phyloP scores from a whole-genome alignment of 92 coral and sea anemone species.

The Palythoa caribaeorum region DNA sequence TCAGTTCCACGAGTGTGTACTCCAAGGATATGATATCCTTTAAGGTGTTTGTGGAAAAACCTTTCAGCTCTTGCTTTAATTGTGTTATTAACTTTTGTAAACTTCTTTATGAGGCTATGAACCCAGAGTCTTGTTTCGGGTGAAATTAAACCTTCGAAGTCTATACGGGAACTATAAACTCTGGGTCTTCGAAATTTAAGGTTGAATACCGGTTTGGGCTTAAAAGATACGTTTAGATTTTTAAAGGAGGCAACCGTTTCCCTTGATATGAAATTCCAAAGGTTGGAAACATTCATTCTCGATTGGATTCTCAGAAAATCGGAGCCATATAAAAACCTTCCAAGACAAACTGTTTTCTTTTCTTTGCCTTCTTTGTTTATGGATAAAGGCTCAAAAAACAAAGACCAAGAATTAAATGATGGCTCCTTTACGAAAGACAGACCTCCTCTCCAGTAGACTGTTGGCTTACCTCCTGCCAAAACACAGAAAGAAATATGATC shows the following conservation, averaged over 20 bases:
- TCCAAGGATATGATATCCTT: constrained; percentile 19
- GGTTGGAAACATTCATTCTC: not conserved
- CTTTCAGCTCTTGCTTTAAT: constrained; percentile 1
- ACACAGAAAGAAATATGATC: constrained; percentile 41
- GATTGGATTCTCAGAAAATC: constrained; percentile 12
- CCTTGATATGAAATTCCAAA: not conserved
- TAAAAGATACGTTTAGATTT: not conserved
- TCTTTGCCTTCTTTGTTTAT: not conserved
- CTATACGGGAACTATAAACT: not conserved
- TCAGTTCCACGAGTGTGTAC: constrained; percentile 33
- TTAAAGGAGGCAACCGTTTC: not conserved
- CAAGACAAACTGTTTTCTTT: constrained; percentile 19
- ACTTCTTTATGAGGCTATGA: constrained; percentile 11
- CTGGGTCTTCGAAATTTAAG: constrained; percentile 18
- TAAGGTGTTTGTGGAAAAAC: constrained; percentile 7
- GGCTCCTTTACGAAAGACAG: not conserved
- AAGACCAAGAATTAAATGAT: constrained; percentile 1
- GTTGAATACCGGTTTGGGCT: constrained; percentile 3
- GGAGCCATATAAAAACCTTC: not conserved
- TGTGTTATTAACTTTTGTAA: constrained; percentile 2
- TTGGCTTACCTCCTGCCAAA: constrained; percentile 17
- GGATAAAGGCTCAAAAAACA: constrained; percentile 28
- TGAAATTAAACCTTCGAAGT: constrained; percentile 30
- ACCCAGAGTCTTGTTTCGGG: constrained; percentile 30
- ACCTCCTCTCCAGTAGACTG: constrained; percentile 29